These are phyloP conservation scores for Netelia fuscicornis DNA, from an alignment of 2,888 invertebrate species.

Conservation along the genomic window DNA sequence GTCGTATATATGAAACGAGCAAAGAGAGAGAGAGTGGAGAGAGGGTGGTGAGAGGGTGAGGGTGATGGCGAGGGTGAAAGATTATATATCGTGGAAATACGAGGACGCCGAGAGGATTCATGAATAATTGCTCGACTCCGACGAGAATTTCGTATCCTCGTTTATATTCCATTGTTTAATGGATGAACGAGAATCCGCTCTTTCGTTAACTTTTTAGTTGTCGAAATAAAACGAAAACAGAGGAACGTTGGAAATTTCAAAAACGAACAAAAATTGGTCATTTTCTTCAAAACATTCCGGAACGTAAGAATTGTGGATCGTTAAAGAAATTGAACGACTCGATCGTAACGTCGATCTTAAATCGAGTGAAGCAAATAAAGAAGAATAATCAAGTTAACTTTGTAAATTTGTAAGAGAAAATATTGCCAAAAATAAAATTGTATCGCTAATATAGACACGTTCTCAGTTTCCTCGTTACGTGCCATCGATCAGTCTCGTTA, in stretches of 20 bases:
- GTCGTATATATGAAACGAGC: neutral
- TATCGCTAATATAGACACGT: too few relatives aligned
- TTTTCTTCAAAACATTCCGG: too few relatives aligned
- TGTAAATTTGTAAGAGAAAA: too few relatives aligned
- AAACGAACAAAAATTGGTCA: too few relatives aligned
- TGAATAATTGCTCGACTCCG: slow-evolving; percentile 33
- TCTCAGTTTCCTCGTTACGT: too few relatives aligned
- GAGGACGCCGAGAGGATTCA: neutral
- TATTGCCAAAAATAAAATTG: too few relatives aligned
- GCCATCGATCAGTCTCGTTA: neutral
- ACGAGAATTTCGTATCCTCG: neutral
- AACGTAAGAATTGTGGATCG: too few relatives aligned
- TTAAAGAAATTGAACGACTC: too few relatives aligned
- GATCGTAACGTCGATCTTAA: too few relatives aligned
- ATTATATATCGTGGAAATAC: slow-evolving; percentile 38
- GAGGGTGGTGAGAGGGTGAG: too few relatives aligned
- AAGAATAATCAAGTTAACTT: too few relatives aligned
- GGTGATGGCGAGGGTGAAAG: neutral
- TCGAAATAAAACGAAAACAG: neutral
- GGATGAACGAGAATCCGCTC: neutral
- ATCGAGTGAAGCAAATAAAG: too few relatives aligned
- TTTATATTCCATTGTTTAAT: neutral
- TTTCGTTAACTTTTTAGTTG: neutral
- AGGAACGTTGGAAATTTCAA: neutral
- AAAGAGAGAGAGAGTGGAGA: neutral